Percentiles rank a stretch among this genome's conserved stretches.
These are phyloP conservation scores for Diloba caeruleocephala DNA, from an alignment of 2,888 invertebrate genomes.

Conservation along the genomic window DNA sequence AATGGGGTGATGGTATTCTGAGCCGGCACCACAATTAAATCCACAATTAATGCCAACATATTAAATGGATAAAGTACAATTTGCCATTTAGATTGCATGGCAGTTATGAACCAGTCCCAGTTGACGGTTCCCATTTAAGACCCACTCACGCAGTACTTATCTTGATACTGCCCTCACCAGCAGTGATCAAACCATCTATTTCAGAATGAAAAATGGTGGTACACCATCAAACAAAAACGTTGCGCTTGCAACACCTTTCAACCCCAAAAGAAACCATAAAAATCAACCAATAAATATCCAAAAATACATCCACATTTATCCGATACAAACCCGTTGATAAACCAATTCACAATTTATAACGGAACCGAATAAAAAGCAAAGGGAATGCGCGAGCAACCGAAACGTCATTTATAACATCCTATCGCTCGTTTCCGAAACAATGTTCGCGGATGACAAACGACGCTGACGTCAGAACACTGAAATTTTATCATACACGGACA, in stretches of 20 bases:
- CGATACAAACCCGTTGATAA: slow-evolving; percentile 45
- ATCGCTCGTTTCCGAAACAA: slow-evolving; percentile 69
- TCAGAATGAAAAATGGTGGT: no score
- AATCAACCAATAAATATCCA: slow-evolving; percentile 27
- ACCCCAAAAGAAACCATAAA: slow-evolving; percentile 6
- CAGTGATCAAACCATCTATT: no score
- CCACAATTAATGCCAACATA: no score
- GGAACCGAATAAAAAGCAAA: slow-evolving; percentile 47
- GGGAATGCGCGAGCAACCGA: slow-evolving; percentile 52
- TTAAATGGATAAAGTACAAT: no score
- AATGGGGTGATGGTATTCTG: no score
- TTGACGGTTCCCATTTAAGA: no score
- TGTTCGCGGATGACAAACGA: slow-evolving; percentile 57
- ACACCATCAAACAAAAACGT: no score
- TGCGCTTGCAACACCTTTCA: slow-evolving; percentile 5
- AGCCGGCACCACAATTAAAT: no score
- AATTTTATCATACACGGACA: slow-evolving; percentile 15
- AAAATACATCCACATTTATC: slow-evolving; percentile 31
- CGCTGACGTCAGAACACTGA: slow-evolving; percentile 9
- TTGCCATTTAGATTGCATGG: no score
- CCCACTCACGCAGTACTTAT: no score
- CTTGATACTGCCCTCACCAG: no score
- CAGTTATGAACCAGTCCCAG: no score
- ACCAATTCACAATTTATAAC: slow-evolving; percentile 60
- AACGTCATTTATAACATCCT: slow-evolving; percentile 73